Percentiles rank a stretch among this genome's conserved stretches.
phyloP scores from a whole-genome alignment of 2,888 invertebrate species.

The Heteropelma amictum region DNA sequence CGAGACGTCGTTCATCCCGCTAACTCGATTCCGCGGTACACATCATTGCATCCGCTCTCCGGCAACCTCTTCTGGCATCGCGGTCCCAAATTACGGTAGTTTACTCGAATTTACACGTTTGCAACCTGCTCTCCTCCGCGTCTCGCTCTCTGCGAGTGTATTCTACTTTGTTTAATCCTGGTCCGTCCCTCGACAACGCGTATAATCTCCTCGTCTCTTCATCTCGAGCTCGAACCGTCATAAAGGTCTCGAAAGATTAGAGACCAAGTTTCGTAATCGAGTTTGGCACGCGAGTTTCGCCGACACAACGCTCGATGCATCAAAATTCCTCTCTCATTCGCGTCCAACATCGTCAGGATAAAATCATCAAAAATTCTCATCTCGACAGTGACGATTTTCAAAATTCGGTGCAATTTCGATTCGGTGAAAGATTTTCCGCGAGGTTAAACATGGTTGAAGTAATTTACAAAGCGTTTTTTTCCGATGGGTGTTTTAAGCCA shows the following conservation, averaged over 20 bases:
- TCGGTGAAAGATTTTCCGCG: neutral
- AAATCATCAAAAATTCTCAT: slow-evolving; percentile 32
- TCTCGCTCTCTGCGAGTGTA: too few species aligned
- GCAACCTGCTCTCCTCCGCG: too few species aligned
- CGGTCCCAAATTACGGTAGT: slow-evolving; percentile 23
- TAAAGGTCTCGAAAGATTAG: too few species aligned
- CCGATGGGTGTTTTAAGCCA: neutral
- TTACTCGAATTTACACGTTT: slow-evolving; percentile 28
- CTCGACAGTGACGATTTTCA: neutral
- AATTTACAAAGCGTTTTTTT: neutral
- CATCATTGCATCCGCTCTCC: slow-evolving; percentile 41
- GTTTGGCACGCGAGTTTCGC: slow-evolving; percentile 26
- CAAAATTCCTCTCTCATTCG: neutral
- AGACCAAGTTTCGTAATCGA: slow-evolving; percentile 22
- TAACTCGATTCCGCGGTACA: slow-evolving; percentile 51
- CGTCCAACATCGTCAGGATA: too few species aligned
- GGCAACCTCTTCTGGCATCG: neutral
- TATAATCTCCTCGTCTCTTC: too few species aligned
- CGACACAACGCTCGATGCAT: slow-evolving; percentile 9
- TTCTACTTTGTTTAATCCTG: too few species aligned
- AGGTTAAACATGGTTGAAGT: neutral
- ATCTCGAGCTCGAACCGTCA: too few species aligned
- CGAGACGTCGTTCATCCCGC: slow-evolving; percentile 31
- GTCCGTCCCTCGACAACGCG: too few species aligned
- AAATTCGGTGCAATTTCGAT: too few species aligned